These are phyloP conservation scores for Ahaetulla prasina DNA, from an alignment of 2,113 vertebrate species.

Conservation along the genomic window DNA sequence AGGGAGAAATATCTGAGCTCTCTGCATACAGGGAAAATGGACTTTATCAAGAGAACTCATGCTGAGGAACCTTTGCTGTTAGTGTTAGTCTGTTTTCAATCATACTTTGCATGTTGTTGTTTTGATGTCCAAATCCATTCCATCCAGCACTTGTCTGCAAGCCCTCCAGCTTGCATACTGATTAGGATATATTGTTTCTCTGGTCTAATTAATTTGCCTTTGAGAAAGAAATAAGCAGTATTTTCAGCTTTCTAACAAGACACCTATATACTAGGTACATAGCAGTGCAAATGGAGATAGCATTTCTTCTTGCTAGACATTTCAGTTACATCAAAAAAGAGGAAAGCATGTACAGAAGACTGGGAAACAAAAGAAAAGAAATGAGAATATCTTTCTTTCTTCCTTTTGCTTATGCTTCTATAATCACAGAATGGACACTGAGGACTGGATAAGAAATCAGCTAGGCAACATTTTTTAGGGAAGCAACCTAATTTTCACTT, in stretches of 20 bases:
- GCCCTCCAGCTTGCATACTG: neutral
- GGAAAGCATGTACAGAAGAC: neutral
- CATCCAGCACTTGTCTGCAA: conserved; percentile 21
- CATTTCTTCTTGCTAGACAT: neutral
- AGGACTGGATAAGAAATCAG: neutral
- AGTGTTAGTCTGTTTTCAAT: neutral
- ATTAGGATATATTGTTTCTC: neutral
- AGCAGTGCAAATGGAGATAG: neutral
- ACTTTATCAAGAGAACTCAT: conserved; percentile 24
- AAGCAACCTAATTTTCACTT: neutral
- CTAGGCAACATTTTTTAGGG: neutral
- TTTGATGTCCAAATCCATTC: conserved; percentile 23
- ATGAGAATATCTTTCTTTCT: neutral
- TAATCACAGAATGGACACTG: neutral
- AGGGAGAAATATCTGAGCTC: neutral
- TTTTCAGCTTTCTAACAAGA: conserved; percentile 15
- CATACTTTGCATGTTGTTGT: neutral
- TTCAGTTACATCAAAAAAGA: neutral
- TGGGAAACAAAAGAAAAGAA: neutral
- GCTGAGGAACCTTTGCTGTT: accelerated
- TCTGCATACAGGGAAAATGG: conserved; percentile 31
- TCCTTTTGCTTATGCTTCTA: neutral
- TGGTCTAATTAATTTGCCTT: conserved; percentile 8
- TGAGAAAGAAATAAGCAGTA: neutral
- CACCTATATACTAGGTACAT: neutral